Base-by-base conservation (phyloP, 2,113 vertebrate genomes). In the Scophthalmus maximus region DNA sequence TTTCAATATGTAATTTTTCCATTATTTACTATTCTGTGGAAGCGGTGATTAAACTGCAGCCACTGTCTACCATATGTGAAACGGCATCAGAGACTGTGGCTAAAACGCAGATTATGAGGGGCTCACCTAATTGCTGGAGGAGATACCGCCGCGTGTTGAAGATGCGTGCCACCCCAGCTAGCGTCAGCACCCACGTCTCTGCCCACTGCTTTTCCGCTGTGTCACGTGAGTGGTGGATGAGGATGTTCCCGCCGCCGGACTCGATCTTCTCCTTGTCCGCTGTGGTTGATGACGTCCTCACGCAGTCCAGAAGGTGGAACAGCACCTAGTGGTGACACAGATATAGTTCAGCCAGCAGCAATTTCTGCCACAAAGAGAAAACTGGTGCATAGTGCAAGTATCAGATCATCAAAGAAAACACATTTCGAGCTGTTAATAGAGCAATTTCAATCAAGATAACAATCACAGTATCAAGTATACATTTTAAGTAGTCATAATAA, bases 171-270 rank as follows among this genome's bases (percentile, higher is more conserved):
- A 99, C 96, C 20, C 98, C 98, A 0, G 97, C 97, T 42, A 99
- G 88, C 0, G 98, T 97, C 87, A 99, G 93, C 26, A 99, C 98
- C 98, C 98, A 99, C 0, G 98, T 99, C 82, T 99, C 98, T 0
- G 98, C 98, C 98, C 98, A 99, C 50, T 99, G 98, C 68, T 99
- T 99, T 82, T 99, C 98, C n/a, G 98, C 98, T 2, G 98, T 99
- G 87, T 99, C 98, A 1, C 98, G 95, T 3, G 98, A 99, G 90
- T 99, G 98, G 87, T 99, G 98, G 88, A 99, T 99, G 30, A 99
- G 97, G 81, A 99, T 99, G 92, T 99, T 99, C 23, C 97, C 97
- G 50, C 98, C 97, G 27, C 98, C 98, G 0, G 98, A 99, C 82
- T 99, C 98, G 22, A 99, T 99, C 90, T 99, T 99, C 90, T 99